These are phyloP conservation scores for Drosophila limbata DNA, from an alignment of 2,888 invertebrate species.

Conservation along the genomic window DNA sequence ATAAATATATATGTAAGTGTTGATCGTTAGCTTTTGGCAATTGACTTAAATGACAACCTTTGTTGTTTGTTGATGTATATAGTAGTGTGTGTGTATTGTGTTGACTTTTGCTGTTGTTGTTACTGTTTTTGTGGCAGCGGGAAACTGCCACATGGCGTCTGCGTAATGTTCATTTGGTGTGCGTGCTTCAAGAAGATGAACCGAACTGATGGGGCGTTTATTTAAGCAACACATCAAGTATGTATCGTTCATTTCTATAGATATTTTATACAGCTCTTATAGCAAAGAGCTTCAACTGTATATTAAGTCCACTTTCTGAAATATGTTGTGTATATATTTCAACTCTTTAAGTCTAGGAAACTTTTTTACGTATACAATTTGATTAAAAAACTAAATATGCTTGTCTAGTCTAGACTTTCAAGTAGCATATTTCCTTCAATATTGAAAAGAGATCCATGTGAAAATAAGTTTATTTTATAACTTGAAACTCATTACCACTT, in stretches of 20 bases:
- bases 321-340: background rate
- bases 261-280: constrained; percentile 20
- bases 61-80: constrained; percentile 45
- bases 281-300: background rate
- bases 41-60: constrained; percentile 77
- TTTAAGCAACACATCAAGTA: constrained; percentile 32
- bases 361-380: background rate
- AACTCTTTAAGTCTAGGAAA: background rate
- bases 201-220: constrained; percentile 48
- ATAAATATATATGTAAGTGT: constrained; percentile 29
- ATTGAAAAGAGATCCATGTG: no score
- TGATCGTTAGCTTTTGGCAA: constrained; percentile 74
- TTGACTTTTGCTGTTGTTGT: constrained; percentile 37
- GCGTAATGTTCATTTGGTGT: constrained; percentile 77
- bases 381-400: no score
- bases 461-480: no score
- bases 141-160: constrained; percentile 62
- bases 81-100: constrained; percentile 45
- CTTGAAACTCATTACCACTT: no score
- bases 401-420: background rate
- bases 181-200: constrained; percentile 59
- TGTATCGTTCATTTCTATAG: constrained; percentile 6
- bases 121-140: background rate
- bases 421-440: no score
- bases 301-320: background rate